A percentile compares a stretch with the other conserved stretches of the same genome.
Evolutionary conservation across 2,113 vertebrate species (phyloP).

Genomic region (Aplodontia rufa): DNA sequence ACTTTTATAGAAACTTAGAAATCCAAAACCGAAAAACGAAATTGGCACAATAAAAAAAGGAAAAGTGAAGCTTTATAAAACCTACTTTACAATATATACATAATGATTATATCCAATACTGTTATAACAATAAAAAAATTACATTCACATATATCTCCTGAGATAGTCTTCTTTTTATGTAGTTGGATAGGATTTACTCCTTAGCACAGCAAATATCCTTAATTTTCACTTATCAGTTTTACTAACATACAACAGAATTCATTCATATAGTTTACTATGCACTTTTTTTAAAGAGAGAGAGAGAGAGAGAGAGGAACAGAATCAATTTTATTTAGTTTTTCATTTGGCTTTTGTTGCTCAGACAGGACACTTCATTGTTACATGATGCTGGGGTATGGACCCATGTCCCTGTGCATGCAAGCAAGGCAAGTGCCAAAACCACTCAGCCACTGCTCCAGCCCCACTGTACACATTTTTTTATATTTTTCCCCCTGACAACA

Average conservation of each 20-base stretch:
- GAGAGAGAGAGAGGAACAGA: too few relatives aligned
- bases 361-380: too few relatives aligned
- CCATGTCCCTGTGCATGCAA: too few relatives aligned
- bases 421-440: too few relatives aligned
- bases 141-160: neutral
- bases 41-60: neutral
- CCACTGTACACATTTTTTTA: too few relatives aligned
- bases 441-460: too few relatives aligned
- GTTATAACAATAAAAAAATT: neutral
- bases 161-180: slow-evolving; percentile 16
- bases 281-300: slow-evolving; percentile 39
- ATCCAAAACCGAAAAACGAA: neutral
- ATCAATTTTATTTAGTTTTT: too few relatives aligned
- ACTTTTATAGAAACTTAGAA: neutral
- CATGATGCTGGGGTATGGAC: too few relatives aligned
- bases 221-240: neutral
- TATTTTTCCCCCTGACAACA: slow-evolving; percentile 34
- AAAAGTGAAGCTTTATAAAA: neutral
- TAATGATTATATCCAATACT: neutral
- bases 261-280: neutral
- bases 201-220: slow-evolving; percentile 18
- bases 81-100: neutral
- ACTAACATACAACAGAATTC: neutral
- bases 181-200: neutral
- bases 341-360: too few relatives aligned